A percentile compares a stretch with the other conserved stretches of the same genome.
Conservation (phyloP, 2,797 vertebrate genomes). For the Galago senegalensis region DNA sequence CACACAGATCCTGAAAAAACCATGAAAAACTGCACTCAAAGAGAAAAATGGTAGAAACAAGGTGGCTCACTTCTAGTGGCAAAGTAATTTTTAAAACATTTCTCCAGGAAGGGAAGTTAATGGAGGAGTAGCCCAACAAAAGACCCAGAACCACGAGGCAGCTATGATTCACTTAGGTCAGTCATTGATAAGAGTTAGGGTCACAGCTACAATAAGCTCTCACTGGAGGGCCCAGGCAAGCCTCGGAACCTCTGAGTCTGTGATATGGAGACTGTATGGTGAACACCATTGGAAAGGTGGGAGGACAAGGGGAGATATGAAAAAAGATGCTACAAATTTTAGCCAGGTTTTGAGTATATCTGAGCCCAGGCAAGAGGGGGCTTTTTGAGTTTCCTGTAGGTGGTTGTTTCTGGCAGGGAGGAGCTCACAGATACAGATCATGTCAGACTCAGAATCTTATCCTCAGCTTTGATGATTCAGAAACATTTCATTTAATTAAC, state of each 20-base stretch:
- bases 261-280: accelerated
- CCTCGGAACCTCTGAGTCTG: background rate
- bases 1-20: background rate
- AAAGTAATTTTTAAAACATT: constrained; percentile 21
- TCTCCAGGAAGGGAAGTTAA: constrained; percentile 11
- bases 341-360: background rate
- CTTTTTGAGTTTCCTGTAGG: background rate
- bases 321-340: background rate
- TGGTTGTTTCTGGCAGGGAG: background rate
- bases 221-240: background rate
- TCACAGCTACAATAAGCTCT: accelerated
- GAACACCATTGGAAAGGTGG: background rate
- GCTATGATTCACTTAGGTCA: background rate
- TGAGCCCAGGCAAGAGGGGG: background rate
- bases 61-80: background rate
- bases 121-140: background rate
- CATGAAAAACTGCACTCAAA: background rate
- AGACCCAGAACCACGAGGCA: background rate
- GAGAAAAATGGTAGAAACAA: background rate
- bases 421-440: background rate
- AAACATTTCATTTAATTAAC: background rate
- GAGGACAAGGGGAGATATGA: background rate
- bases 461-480: constrained; percentile 3
- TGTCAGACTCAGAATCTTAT: background rate
- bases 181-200: background rate